Conservation (phyloP, 2,888 invertebrate species). For the Hofmannophila pseudospretella region DNA sequence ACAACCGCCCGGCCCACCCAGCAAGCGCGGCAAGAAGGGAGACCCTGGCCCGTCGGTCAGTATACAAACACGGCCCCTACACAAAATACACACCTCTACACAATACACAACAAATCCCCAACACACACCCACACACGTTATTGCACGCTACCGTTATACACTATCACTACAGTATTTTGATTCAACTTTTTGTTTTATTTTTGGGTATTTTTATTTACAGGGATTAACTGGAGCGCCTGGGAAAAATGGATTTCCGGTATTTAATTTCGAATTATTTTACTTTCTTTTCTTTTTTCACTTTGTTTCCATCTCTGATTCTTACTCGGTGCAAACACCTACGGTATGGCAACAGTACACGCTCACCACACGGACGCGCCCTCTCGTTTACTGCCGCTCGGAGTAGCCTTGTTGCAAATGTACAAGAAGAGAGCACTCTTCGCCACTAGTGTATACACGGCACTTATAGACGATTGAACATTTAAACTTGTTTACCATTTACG, state of each 20-base stretch:
- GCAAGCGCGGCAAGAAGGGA: slow-evolving; percentile 93
- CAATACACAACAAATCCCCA: neutral
- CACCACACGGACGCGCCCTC: too few relatives aligned
- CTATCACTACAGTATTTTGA: too few relatives aligned
- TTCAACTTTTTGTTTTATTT: slow-evolving; percentile 19
- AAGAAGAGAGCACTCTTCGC: too few relatives aligned
- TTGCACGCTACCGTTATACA: too few relatives aligned
- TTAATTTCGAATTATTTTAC: slow-evolving; percentile 53
- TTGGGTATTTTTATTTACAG: slow-evolving; percentile 72
- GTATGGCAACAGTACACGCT: too few relatives aligned
- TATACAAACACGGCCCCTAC: slow-evolving; percentile 72
- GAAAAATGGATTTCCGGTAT: slow-evolving; percentile 94
- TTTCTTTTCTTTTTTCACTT: neutral
- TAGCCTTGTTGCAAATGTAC: too few relatives aligned
- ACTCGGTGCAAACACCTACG: neutral
- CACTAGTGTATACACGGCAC: too few relatives aligned
- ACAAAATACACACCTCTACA: neutral
- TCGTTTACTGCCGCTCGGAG: too few relatives aligned
- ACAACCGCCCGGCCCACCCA: slow-evolving; percentile 92
- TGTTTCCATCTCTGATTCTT: slow-evolving; percentile 49
- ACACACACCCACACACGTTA: neutral
- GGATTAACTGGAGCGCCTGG: slow-evolving; percentile 89
- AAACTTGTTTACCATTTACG: too few relatives aligned
- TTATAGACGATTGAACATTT: too few relatives aligned
- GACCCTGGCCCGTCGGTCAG: slow-evolving; percentile 89